These are phyloP conservation scores for Pectinophora gossypiella DNA, from an alignment of 1,140 invertebrate species.

Conservation along the genomic window DNA sequence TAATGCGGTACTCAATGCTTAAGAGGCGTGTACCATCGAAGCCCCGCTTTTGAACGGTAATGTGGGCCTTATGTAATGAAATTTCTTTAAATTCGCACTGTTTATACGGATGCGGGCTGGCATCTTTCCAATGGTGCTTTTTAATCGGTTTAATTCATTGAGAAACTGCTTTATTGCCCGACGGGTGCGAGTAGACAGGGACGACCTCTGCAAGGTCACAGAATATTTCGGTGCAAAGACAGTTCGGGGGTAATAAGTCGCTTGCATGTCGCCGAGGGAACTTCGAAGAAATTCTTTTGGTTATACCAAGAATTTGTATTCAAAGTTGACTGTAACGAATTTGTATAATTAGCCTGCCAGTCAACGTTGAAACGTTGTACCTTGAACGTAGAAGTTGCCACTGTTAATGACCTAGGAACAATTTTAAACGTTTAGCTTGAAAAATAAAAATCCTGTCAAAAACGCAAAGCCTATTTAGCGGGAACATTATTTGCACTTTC, in stretches of 20 bases:
- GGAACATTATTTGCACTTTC: too few species aligned
- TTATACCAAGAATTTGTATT: neutral
- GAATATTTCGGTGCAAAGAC: slow-evolving; percentile 26
- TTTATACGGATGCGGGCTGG: slow-evolving; percentile 63
- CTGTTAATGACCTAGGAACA: slow-evolving; percentile 1
- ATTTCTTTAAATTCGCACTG: slow-evolving; percentile 65
- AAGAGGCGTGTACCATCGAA: neutral
- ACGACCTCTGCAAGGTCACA: slow-evolving; percentile 61
- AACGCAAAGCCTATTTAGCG: neutral
- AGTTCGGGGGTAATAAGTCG: slow-evolving; percentile 17
- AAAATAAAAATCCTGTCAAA: neutral
- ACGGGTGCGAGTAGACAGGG: slow-evolving; percentile 50
- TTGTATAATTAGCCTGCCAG: neutral
- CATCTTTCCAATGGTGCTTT: slow-evolving; percentile 59
- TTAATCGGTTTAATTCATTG: slow-evolving; percentile 69
- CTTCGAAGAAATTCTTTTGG: slow-evolving; percentile 14
- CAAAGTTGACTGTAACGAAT: neutral
- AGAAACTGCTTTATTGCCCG: slow-evolving; percentile 57
- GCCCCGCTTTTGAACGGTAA: slow-evolving; percentile 4
- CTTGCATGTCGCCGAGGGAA: slow-evolving; percentile 20
- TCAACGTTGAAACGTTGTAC: neutral
- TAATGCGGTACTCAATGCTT: neutral
- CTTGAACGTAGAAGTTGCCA: neutral
- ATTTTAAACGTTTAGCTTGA: neutral
- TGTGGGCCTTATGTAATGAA: slow-evolving; percentile 50